Evolutionary conservation across 2,113 vertebrate species (phyloP), one percentile per base, ranked within the genome.

Genomic region (Cygnus atratus): DNA sequence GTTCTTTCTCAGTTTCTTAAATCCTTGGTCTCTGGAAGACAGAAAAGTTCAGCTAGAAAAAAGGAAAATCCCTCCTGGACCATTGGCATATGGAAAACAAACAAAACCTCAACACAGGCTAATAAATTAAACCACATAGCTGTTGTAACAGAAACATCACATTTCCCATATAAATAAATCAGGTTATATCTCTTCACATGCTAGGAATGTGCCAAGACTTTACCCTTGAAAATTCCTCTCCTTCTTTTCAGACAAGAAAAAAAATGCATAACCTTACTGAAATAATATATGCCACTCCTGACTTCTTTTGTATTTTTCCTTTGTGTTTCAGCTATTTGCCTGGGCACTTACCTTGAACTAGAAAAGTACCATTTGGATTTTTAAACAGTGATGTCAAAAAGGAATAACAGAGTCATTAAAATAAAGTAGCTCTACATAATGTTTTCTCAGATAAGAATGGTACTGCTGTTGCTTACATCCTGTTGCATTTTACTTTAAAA

Each of bases 331-430:
- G 43, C 24, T 58, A 37, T 29, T 16, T 96, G 33, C 44, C 58
- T 25, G 26, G 33, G 22, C 44, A 92, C 33, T 84, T 87, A 76
- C 22, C 41, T 80, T 88, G 73, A 91, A 44, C 33, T 76, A 44
- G 35, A 46, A 89, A 86, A 67, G 28, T 55, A 80, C 21, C 59
- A 41, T 91, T 46, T 80, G n/a, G 35, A 18, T 91, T 95, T 95
- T 93, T 48, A 95, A 92, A 91, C 41, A n/a, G 43, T 37, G 50
- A 89, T 67, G 55, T 73, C 54, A 63, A 92, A 90, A 96, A 86
- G 80, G 35, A 95, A 0, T 84, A 96, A 89, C 52, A 73, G 33
- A 58, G 4, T 5, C 52, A 57, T 93, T 92, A 90, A 79, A 78
- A 59, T 77, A 87, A 95, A 91, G 75, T 55, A 96, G 43, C 22